Evolutionary conservation across 2,888 invertebrate species (phyloP).

Genomic region (Himalopsyche anomala): DNA sequence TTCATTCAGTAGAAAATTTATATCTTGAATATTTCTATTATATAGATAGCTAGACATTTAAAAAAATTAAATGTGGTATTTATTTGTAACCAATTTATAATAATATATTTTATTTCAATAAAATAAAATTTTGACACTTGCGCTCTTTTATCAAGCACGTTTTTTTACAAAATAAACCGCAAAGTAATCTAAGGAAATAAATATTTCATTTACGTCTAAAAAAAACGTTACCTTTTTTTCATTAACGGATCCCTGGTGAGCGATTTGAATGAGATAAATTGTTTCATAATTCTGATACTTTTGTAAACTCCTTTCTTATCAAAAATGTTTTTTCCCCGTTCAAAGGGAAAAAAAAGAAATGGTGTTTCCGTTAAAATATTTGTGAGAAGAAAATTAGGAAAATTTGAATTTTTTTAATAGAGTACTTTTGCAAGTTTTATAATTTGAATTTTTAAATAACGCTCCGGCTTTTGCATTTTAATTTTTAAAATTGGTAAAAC

Average conservation of each 20-base stretch:
- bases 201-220: neutral
- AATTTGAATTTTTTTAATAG: neutral
- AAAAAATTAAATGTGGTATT: no score
- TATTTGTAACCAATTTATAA: no score
- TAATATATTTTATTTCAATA: no score
- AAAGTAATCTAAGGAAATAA: neutral
- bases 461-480: no score
- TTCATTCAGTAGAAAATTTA: no score
- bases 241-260: slow-evolving; percentile 3
- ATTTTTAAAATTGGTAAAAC: no score
- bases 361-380: neutral
- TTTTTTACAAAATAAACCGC: no score
- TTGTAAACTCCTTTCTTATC: slow-evolving; percentile 25
- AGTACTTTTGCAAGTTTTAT: neutral
- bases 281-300: slow-evolving; percentile 30
- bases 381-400: neutral
- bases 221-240: neutral
- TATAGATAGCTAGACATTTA: no score
- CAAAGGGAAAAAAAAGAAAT: neutral
- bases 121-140: no score
- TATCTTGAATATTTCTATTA: no score
- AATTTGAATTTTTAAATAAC: no score
- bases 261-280: slow-evolving; percentile 16
- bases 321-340: neutral
- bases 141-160: no score